phyloP scores from a whole-genome alignment of 1,140 invertebrate genomes.

The Antheraea mylitta region DNA sequence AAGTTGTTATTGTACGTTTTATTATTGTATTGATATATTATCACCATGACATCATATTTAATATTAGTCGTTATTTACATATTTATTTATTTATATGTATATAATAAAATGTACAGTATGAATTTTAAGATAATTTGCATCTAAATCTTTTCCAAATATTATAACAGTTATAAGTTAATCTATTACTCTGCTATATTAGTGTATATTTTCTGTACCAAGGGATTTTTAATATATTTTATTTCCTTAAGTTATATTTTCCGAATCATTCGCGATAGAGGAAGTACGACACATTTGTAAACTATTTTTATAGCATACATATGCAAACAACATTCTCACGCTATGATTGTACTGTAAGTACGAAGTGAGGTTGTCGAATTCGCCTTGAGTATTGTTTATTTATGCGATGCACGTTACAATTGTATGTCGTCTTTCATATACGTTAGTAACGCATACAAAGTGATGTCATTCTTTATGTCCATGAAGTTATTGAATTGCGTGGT shows the following conservation, averaged over 20 bases:
- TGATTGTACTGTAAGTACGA: slow-evolving; percentile 15
- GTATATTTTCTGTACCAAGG: too few species aligned
- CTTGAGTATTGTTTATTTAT: slow-evolving; percentile 46
- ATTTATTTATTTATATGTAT: too few species aligned
- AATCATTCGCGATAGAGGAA: background rate
- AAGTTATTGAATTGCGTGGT: background rate
- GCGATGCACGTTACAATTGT: slow-evolving; percentile 38
- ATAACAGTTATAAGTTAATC: too few species aligned
- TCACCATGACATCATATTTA: too few species aligned
- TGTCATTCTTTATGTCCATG: background rate
- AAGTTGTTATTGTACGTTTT: too few species aligned
- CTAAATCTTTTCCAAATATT: too few species aligned
- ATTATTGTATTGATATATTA: too few species aligned
- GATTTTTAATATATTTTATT: background rate
- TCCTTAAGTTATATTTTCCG: background rate
- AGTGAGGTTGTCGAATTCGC: slow-evolving; percentile 30
- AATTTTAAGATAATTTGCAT: too few species aligned
- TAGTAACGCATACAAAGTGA: slow-evolving; percentile 11
- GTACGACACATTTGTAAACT: background rate
- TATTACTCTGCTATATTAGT: too few species aligned
- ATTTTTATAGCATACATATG: background rate
- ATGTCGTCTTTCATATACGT: slow-evolving; percentile 37
- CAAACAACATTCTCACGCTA: background rate
- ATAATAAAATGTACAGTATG: too few species aligned
- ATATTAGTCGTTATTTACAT: too few species aligned